Base-by-base conservation (phyloP, 2,113 vertebrate genomes). In the Rhabdornis inornatus region DNA sequence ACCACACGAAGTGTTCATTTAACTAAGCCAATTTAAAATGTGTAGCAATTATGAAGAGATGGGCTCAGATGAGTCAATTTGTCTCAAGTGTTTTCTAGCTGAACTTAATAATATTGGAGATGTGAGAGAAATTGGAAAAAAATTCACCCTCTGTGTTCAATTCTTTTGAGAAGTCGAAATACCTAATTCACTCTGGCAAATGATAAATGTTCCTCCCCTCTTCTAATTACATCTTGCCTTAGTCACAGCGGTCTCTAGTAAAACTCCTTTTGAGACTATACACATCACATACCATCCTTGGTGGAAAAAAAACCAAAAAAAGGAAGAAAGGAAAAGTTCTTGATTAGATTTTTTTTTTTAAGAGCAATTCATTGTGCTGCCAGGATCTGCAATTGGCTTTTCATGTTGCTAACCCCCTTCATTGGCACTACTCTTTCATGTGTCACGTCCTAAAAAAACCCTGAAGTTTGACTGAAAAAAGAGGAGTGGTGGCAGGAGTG, bases 141-240 rank as follows among this genome's bases (percentile, higher is more conserved):
- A 95, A 87, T 64, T 81, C 93, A 93, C 96, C 87, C 72, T 96
- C 96, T 91, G 77, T 50, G 74, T 92, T 94, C 89, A 87, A 57
- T 96, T 94, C 96, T 95, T 97, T 92, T 69, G 92, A 96, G 94
- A 84, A 93, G 94, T 87, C 22, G 72, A 96, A 96, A 97, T 89
- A 89, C 94, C 95, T 97, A 95, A 97, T 97, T 96, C 94, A 86
- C 94, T 92, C 86, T 95, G 93, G 96, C 96, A 95, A 95, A 94
- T 96, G 97, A 97, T 97, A 92, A 97, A 97, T 96, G 94, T 90
- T 93, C 96, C 91, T 95, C 91, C 95, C 94, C 90, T 95, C 85
- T 95, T 93, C 96, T 97, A 97, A 98, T 97, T 96, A 95, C 96
- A 92, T 93, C 88, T 96, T 53, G 91, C 92, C 92, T 95, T 88